Base-by-base conservation (phyloP, 2,888 invertebrate species). In the Leptinotarsa haldemani region DNA sequence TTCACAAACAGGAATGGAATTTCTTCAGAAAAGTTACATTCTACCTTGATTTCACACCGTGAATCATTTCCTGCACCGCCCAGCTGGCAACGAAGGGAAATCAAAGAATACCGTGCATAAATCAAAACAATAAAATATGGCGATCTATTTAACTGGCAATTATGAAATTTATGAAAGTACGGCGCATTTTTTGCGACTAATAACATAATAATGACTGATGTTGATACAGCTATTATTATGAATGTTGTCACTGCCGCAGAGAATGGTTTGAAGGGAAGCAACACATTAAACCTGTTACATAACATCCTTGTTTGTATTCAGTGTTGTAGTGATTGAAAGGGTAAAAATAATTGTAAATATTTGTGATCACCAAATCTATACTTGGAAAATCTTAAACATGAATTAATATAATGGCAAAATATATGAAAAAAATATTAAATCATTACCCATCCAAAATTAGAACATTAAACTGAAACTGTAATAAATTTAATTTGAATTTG, bases 21-120 rank as follows among this genome's bases (percentile, higher is more conserved):
- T 50, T 4, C 13, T n/a, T 50, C 16, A 16, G n/a, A 50, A 50
- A 50, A 3, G n/a, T 50, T 15, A 15, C 50, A 50, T n/a, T 50
- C 50, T 13, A 50, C 9, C 40, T 61, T 7, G n/a, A 22, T 65
- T 63, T 66, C 63, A 25, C 65, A 73, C 48, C 58, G 47, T 75
- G 75, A 75, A 66, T 75, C 75, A 70, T 50, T 70, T 73, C 70
- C 73, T 75, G 73, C 61, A 66, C 70, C 73, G 65, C 75, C 73
- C 63, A 70, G 61, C 18, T 20, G 22, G 25, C 65, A 63, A 63
- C 40, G n/a, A 61, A 15, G 63, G 67, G 52, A 71, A 58, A 66
- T 71, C 52, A 71, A 47, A 58, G 52, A 71, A 71, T 58, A 16
- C 30, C 65, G 3, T 66, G 58, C 66, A 71, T 66, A 56, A 65